These are phyloP conservation scores for Apostichopus californicus DNA, from an alignment of 35 echinoderm and acorn worm species.

Conservation along the genomic window DNA sequence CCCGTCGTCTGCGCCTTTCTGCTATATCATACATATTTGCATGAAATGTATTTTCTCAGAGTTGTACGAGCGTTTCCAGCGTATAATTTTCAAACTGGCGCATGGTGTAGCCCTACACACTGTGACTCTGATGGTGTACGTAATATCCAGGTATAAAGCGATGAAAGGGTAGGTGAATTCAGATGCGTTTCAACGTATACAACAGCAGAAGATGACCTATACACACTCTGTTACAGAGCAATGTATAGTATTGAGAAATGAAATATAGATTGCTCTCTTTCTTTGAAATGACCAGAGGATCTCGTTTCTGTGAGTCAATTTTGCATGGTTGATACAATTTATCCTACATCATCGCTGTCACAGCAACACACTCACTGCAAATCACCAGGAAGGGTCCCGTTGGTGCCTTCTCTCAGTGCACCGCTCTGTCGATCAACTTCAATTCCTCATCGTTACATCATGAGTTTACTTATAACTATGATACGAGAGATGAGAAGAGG, in stretches of 20 bases:
- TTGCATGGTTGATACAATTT: not conserved
- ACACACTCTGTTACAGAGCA: not conserved
- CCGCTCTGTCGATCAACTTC: not conserved
- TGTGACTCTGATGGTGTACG: not conserved
- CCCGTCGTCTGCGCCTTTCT: slow-evolving; percentile 24
- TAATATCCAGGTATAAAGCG: not conserved
- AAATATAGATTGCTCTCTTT: not conserved
- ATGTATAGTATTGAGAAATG: not conserved
- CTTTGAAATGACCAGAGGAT: not conserved
- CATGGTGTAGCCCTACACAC: not conserved
- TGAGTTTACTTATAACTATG: slow-evolving; percentile 25
- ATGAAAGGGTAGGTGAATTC: not conserved
- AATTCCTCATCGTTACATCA: slow-evolving; percentile 21
- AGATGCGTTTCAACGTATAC: not conserved
- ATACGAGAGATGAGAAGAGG: not conserved
- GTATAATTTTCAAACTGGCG: not conserved
- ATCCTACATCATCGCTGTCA: not conserved
- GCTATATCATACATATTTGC: slow-evolving; percentile 42
- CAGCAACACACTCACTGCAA: slow-evolving; percentile 42
- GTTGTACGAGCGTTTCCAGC: not conserved
- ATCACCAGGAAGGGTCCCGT: slow-evolving; percentile 7
- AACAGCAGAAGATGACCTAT: not conserved
- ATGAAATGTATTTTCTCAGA: not conserved
- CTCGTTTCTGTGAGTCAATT: not conserved
- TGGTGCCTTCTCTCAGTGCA: not conserved